A percentile compares a stretch with the other conserved stretches of the same genome.
Conservation (phyloP, 1,140 invertebrate species). For the Anastatus disparis region DNA sequence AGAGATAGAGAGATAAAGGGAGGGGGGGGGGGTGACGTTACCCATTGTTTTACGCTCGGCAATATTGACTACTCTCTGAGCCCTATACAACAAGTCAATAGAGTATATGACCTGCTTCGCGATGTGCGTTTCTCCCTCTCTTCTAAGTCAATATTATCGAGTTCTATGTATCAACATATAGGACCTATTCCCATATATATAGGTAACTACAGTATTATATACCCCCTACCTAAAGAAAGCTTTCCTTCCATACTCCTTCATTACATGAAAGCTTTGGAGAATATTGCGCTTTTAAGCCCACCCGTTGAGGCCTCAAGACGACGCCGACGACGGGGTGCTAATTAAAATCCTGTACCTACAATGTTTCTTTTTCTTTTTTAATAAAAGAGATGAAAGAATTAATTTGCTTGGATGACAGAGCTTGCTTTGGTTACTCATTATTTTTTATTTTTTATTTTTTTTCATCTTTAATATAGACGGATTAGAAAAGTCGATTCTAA, state of each 20-base stretch:
- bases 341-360: conserved; percentile 38
- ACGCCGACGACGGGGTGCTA: neutral
- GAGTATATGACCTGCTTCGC: too few relatives aligned
- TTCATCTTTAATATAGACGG: too few relatives aligned
- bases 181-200: too few relatives aligned
- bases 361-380: too few relatives aligned
- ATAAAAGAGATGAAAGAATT: conserved; percentile 5
- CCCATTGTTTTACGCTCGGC: conserved; percentile 15
- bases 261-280: conserved; percentile 12
- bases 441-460: too few relatives aligned
- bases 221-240: too few relatives aligned
- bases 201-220: too few relatives aligned
- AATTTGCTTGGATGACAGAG: conserved; percentile 4
- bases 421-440: too few relatives aligned
- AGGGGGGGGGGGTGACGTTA: neutral
- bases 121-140: neutral
- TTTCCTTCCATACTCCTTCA: neutral
- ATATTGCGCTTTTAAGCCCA: conserved; percentile 14
- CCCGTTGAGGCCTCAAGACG: too few relatives aligned
- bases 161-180: conserved; percentile 32
- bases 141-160: conserved; percentile 33
- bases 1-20: neutral
- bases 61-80: conserved; percentile 12
- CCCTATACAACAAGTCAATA: conserved; percentile 17
- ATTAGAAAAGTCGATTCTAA: too few relatives aligned